phyloP scores from a whole-genome alignment of 2,888 invertebrate genomes.

The Mythimna albipuncta region DNA sequence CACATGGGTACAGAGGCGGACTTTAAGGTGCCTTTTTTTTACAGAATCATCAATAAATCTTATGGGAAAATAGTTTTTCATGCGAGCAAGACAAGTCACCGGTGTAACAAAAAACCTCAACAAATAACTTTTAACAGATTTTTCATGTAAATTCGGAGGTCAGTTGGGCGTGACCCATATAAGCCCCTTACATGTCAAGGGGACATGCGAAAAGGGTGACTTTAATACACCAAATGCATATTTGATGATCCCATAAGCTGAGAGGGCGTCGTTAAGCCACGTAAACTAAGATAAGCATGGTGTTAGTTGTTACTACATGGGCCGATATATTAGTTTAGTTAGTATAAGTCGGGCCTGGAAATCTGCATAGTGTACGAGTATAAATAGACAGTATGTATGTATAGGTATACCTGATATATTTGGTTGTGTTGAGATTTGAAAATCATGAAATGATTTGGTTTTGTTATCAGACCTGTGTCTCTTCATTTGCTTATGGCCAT shows the following conservation, averaged over 20 bases:
- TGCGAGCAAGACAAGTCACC: neutral
- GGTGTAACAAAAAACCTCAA: slow-evolving; percentile 9
- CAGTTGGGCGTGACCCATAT: slow-evolving; percentile 56
- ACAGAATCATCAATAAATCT: neutral
- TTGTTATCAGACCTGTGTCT: no score
- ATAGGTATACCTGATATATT: no score
- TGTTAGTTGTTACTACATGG: slow-evolving; percentile 52
- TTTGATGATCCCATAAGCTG: slow-evolving; percentile 71
- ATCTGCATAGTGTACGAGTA: neutral
- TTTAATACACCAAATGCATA: slow-evolving; percentile 75
- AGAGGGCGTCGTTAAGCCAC: slow-evolving; percentile 63
- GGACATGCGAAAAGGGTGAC: slow-evolving; percentile 59
- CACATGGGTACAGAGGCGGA: no score
- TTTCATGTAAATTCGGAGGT: slow-evolving; percentile 54
- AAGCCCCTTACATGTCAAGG: slow-evolving; percentile 26
- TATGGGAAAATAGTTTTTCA: neutral
- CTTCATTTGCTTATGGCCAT: no score
- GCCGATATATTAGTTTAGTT: slow-evolving; percentile 44
- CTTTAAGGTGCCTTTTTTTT: no score
- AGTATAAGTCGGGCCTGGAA: slow-evolving; percentile 5
- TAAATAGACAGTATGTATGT: neutral
- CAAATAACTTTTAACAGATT: slow-evolving; percentile 37
- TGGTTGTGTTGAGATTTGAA: no score
- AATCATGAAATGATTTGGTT: no score
- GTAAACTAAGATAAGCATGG: slow-evolving; percentile 69